phyloP scores from a whole-genome alignment of 1,140 invertebrate genomes.

The Spodoptera litura region DNA sequence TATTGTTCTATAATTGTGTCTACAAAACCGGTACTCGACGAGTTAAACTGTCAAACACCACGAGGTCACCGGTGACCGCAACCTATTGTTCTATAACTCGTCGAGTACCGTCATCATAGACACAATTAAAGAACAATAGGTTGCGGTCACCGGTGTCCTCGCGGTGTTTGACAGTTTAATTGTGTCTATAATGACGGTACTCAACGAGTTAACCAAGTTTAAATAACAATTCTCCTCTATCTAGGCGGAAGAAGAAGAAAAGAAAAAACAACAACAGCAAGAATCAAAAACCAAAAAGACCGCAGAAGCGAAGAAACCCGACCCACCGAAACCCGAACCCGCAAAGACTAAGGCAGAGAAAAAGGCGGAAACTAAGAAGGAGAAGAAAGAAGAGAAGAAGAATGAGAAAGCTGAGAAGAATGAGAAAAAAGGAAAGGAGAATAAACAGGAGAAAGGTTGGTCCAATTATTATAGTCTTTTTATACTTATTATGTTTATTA shows the following conservation, averaged over 20 bases:
- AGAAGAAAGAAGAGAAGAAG: slow-evolving; percentile 61
- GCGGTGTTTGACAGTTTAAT: too few relatives aligned
- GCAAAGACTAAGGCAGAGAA: slow-evolving; percentile 47
- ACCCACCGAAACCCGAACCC: slow-evolving; percentile 59
- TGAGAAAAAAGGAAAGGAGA: slow-evolving; percentile 69
- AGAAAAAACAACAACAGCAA: slow-evolving; percentile 61
- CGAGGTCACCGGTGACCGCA: too few relatives aligned
- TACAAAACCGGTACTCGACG: too few relatives aligned
- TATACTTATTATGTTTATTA: too few relatives aligned
- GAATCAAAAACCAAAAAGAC: slow-evolving; percentile 67
- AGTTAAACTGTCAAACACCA: too few relatives aligned
- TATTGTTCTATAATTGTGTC: too few relatives aligned
- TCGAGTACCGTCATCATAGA: too few relatives aligned
- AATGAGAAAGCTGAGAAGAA: slow-evolving; percentile 62
- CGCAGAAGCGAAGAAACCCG: slow-evolving; percentile 60
- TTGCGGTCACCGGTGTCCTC: too few relatives aligned
- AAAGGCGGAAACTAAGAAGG: slow-evolving; percentile 60
- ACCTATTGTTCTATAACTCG: too few relatives aligned
- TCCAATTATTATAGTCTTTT: slow-evolving; percentile 37
- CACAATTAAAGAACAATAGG: too few relatives aligned
- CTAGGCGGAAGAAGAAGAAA: slow-evolving; percentile 78
- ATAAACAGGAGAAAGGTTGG: slow-evolving; percentile 70
- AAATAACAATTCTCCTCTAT: neutral
- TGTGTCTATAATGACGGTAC: too few relatives aligned
- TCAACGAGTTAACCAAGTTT: too few relatives aligned